These are phyloP conservation scores for Caranx ignobilis DNA, from an alignment of 2,113 vertebrate species.

Conservation along the genomic window DNA sequence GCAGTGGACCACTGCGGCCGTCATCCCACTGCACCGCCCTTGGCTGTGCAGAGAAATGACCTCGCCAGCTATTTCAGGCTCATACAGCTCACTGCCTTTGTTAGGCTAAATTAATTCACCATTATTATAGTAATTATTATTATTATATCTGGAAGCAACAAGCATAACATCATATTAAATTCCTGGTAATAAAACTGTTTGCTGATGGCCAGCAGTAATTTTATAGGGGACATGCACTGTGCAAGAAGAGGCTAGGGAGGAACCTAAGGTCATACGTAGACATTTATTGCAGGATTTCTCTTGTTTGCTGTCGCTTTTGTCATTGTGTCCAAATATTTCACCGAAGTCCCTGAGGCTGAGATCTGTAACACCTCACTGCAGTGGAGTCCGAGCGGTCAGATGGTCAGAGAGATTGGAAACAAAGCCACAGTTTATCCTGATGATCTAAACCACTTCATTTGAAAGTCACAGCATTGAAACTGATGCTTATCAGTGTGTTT, in stretches of 20 bases:
- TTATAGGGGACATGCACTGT: not conserved
- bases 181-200: not conserved
- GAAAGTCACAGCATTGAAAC: not conserved
- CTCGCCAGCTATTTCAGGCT: constrained; percentile 3
- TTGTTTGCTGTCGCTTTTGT: not conserved
- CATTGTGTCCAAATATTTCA: not conserved
- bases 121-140: constrained; percentile 5
- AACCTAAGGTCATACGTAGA: not conserved
- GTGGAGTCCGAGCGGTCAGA: not conserved
- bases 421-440: not conserved
- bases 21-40: constrained; percentile 16
- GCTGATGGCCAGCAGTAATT: constrained; percentile 1
- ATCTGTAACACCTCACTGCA: not conserved
- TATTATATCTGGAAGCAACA: constrained; percentile 13
- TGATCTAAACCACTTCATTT: not conserved
- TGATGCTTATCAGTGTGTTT: not conserved
- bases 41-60: constrained; percentile 9
- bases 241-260: not conserved
- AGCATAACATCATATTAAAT: constrained; percentile 19
- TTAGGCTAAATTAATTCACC: constrained; percentile 19
- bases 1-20: not conserved
- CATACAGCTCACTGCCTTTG: not conserved
- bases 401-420: not conserved
- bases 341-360: not conserved
- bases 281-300: not conserved